A percentile compares a stretch with the other conserved stretches of the same genome.
Conservation (phyloP, 1,140 invertebrate genomes). For the Drosophila subobscura region DNA sequence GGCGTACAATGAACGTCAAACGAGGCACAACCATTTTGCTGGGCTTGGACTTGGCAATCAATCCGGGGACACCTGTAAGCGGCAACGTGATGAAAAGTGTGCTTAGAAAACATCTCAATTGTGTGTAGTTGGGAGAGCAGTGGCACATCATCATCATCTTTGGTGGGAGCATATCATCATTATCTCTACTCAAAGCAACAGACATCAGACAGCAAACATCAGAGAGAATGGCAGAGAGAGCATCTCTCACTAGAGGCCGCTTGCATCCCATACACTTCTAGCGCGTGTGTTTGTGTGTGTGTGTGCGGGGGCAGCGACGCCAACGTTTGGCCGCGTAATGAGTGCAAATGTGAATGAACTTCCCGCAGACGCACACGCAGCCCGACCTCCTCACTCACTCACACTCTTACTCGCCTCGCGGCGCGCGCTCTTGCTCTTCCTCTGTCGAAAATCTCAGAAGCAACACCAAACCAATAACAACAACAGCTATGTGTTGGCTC, state of each 20-base stretch:
- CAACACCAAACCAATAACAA: slow-evolving; percentile 20
- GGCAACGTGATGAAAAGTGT: slow-evolving; percentile 57
- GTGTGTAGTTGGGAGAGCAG: too few relatives aligned
- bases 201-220: too few relatives aligned
- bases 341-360: slow-evolving; percentile 82
- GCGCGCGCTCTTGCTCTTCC: slow-evolving; percentile 22
- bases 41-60: slow-evolving; percentile 44
- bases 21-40: slow-evolving; percentile 41
- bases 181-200: too few relatives aligned
- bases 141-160: background rate
- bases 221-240: too few relatives aligned
- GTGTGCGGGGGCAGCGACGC: slow-evolving; percentile 38
- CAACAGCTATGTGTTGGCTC: slow-evolving; percentile 38
- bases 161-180: too few relatives aligned
- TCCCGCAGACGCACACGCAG: slow-evolving; percentile 74
- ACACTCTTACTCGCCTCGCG: slow-evolving; percentile 16
- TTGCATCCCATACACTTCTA: too few relatives aligned
- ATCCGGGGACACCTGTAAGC: slow-evolving; percentile 49
- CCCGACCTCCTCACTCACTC: slow-evolving; percentile 29
- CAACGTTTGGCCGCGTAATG: slow-evolving; percentile 68
- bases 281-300: background rate
- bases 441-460: slow-evolving; percentile 54
- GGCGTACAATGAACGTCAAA: slow-evolving; percentile 13
- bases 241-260: too few relatives aligned
- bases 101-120: slow-evolving; percentile 10